A percentile compares a stretch with the other conserved stretches of the same genome.
phyloP scores from a whole-genome alignment of 2,797 vertebrate species.

The Arnoldichthys spilopterus region DNA sequence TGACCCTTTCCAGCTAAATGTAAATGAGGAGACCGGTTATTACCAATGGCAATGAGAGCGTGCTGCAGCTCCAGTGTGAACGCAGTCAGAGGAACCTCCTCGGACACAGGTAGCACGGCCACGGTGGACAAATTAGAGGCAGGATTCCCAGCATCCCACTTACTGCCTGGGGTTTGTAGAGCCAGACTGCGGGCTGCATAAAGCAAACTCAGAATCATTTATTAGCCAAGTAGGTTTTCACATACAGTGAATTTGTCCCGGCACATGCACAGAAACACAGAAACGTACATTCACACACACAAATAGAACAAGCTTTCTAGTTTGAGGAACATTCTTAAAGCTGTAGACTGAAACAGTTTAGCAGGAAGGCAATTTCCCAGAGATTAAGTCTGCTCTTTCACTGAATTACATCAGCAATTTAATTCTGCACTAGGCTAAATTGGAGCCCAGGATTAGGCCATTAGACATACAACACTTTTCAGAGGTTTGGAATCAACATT shows the following conservation, averaged over 20 bases:
- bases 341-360: background rate
- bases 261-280: background rate
- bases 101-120: conserved; percentile 81
- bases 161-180: conserved; percentile 72
- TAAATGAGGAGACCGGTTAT: background rate
- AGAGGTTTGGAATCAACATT: no score
- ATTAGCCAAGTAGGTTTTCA: background rate
- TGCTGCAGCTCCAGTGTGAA: conserved; percentile 87
- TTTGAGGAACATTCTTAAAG: background rate
- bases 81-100: conserved; percentile 84
- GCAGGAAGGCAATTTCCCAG: background rate
- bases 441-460: background rate
- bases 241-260: background rate
- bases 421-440: background rate
- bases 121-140: conserved; percentile 86
- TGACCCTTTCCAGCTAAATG: background rate
- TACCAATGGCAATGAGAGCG: conserved; percentile 69
- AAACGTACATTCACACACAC: background rate
- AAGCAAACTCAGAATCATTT: background rate
- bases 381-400: background rate
- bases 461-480: no score
- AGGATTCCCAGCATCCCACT: conserved; percentile 82
- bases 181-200: conserved; percentile 77
- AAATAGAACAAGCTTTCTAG: background rate
- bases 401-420: background rate